These are phyloP conservation scores for Motacilla tschutschensis DNA, from an alignment of 2,113 vertebrate genomes.

Conservation along the genomic window DNA sequence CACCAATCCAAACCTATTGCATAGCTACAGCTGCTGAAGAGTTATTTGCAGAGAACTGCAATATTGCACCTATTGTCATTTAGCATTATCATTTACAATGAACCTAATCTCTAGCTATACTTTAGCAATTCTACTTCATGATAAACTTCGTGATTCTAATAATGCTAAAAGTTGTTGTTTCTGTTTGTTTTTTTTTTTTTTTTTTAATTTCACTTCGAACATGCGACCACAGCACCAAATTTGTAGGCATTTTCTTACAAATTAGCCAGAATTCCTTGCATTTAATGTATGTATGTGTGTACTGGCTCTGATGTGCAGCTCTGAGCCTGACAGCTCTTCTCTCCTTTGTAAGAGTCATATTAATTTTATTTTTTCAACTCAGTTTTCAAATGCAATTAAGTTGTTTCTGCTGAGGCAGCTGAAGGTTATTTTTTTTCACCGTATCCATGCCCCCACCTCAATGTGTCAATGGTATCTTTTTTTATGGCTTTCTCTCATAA, in stretches of 20 bases:
- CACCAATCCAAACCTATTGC: not conserved
- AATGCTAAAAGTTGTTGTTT: not conserved
- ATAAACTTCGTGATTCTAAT: not conserved
- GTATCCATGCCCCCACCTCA: fast-evolving
- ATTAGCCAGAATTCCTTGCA: not conserved
- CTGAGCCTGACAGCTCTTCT: not conserved
- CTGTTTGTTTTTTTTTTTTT: not conserved
- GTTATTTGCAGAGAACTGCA: not conserved
- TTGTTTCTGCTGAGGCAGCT: not conserved
- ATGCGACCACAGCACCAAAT: not conserved
- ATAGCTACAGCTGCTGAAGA: not conserved
- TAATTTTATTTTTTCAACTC: not conserved
- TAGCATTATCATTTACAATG: not conserved
- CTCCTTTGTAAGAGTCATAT: not conserved
- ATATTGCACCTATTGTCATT: not conserved
- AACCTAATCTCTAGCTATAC: not conserved
- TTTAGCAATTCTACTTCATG: not conserved
- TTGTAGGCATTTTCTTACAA: not conserved
- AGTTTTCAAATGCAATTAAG: not conserved
- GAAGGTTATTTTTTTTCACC: not conserved
- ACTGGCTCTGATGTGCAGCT: not conserved
- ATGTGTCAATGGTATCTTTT: not conserved
- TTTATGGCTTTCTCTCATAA: not conserved
- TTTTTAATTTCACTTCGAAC: not conserved
- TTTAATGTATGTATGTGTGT: not conserved